Percentiles rank a stretch among this genome's conserved stretches.
Evolutionary conservation across 2,888 invertebrate species (phyloP).

Genomic region (Hesperia comma): DNA sequence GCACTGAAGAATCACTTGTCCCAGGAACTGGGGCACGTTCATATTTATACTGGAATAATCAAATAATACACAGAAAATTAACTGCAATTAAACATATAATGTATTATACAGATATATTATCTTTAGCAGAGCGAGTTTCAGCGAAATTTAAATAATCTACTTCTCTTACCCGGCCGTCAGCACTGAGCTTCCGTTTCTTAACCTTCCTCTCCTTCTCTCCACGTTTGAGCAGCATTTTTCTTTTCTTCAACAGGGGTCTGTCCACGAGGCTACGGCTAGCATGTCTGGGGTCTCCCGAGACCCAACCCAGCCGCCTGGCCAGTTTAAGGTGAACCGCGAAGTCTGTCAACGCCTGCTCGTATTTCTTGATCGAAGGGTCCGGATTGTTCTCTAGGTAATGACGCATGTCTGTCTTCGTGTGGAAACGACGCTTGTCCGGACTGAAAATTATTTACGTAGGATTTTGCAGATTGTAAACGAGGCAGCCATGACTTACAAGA

Average conservation of each 20-base stretch:
- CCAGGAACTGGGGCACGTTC: neutral
- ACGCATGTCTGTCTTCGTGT: constrained; percentile 75
- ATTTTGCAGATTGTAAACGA: too few species aligned
- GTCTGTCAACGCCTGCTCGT: constrained; percentile 65
- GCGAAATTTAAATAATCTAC: too few species aligned
- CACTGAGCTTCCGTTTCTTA: constrained; percentile 45
- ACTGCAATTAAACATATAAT: too few species aligned
- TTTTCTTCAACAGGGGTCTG: constrained; percentile 49
- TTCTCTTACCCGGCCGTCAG: constrained; percentile 11
- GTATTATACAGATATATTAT: too few species aligned
- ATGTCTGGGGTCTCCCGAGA: constrained; percentile 48
- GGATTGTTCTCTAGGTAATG: constrained; percentile 59
- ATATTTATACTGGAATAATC: constrained; percentile 22
- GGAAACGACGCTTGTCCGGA: constrained; percentile 70
- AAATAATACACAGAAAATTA: too few species aligned
- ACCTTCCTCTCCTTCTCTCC: constrained; percentile 48
- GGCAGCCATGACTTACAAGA: too few species aligned
- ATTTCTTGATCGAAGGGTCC: constrained; percentile 50
- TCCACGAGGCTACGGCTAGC: neutral
- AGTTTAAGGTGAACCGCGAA: constrained; percentile 77
- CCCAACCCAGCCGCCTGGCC: constrained; percentile 75
- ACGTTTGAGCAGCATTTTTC: constrained; percentile 56
- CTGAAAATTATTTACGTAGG: too few species aligned
- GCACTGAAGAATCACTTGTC: constrained; percentile 1
- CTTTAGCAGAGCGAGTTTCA: too few species aligned